These are phyloP conservation scores for Tinamus guttatus DNA, from an alignment of 2,113 vertebrate genomes.

Conservation along the genomic window DNA sequence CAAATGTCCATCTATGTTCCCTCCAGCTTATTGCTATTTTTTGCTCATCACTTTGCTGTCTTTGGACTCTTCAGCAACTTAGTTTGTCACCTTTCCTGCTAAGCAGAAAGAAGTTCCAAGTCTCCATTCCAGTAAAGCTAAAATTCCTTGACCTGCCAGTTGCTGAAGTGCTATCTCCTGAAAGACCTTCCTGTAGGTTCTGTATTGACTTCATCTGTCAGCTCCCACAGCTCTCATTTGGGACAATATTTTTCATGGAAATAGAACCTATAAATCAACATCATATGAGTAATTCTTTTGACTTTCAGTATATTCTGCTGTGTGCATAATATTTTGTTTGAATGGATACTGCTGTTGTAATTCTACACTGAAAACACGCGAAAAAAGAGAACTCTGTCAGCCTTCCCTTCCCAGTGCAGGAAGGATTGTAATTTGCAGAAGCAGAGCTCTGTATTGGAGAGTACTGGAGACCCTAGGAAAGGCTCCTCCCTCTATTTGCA, in stretches of 20 bases:
- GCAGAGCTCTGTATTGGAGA: not conserved
- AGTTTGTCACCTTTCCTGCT: not conserved
- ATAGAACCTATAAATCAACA: not conserved
- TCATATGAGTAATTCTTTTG: not conserved
- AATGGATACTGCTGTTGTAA: not conserved
- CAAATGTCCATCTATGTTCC: not conserved
- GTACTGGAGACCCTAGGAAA: not conserved
- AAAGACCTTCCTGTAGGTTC: not conserved
- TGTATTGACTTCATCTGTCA: constrained; percentile 1
- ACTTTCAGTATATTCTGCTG: not conserved
- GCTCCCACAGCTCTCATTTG: not conserved
- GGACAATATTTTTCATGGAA: not conserved
- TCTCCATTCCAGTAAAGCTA: not conserved
- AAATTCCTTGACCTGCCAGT: not conserved
- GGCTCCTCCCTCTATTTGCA: not conserved
- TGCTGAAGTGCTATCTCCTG: not conserved
- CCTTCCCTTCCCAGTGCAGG: not conserved
- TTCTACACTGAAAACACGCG: not conserved
- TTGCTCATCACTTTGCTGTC: not conserved
- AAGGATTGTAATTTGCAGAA: not conserved
- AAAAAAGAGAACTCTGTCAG: not conserved
- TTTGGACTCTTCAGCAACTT: not conserved
- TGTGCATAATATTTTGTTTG: not conserved
- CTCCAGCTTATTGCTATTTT: not conserved
- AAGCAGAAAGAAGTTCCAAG: not conserved